phyloP scores from a whole-genome alignment of 2,113 vertebrate genomes.

The Rattus rattus region DNA sequence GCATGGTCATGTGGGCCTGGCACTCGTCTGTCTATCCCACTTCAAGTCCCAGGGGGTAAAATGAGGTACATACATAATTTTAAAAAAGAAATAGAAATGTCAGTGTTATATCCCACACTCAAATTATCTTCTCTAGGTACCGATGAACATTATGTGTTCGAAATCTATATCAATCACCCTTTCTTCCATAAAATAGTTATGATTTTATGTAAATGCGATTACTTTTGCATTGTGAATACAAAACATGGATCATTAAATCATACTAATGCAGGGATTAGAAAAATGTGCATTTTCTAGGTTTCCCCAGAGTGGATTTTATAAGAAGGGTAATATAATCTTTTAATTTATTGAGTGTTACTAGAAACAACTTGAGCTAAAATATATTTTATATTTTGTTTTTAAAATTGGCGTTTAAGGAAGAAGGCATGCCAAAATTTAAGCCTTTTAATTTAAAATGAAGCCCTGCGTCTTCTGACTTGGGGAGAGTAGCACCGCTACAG shows the following conservation, averaged over 20 bases:
- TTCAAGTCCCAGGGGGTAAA: neutral
- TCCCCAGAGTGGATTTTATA: neutral
- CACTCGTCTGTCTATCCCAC: neutral
- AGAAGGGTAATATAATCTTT: conserved; percentile 57
- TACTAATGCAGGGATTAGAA: conserved; percentile 28
- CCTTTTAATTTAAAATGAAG: neutral
- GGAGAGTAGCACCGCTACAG: neutral
- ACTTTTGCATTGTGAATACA: conserved; percentile 49
- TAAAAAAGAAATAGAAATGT: neutral
- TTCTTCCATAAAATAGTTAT: conserved; percentile 28
- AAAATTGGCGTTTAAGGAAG: conserved; percentile 13
- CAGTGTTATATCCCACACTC: neutral
- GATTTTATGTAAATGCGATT: neutral
- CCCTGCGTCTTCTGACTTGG: neutral
- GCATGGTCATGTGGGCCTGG: neutral
- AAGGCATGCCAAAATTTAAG: neutral
- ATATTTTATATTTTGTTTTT: conserved; percentile 31
- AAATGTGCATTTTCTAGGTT: conserved; percentile 32
- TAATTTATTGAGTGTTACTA: conserved; percentile 45
- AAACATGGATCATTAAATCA: conserved; percentile 24
- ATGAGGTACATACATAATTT: neutral
- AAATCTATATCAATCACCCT: neutral
- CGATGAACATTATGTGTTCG: neutral
- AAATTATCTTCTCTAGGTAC: neutral
- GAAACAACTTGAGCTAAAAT: conserved; percentile 62